Evolutionary conservation across 2,113 vertebrate genomes (phyloP).

Genomic region (Dolichallabes microphthalmus): DNA sequence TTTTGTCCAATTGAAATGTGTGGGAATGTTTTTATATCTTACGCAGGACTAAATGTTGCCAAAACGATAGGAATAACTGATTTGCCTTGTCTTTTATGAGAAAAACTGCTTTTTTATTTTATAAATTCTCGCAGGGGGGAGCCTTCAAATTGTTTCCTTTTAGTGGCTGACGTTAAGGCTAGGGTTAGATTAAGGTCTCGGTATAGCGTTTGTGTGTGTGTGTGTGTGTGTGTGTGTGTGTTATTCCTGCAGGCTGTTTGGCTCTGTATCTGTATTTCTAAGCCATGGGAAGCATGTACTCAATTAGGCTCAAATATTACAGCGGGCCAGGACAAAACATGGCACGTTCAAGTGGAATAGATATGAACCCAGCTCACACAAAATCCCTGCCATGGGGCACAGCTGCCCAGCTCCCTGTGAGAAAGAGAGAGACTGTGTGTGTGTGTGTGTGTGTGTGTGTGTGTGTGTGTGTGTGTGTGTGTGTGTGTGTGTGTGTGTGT

Average conservation of each 20-base stretch:
- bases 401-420: neutral
- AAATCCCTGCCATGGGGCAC: constrained; percentile 41
- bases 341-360: constrained; percentile 18
- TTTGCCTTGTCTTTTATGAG: neutral
- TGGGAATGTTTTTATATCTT: neutral
- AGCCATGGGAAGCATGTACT: constrained; percentile 26
- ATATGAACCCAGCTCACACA: constrained; percentile 40
- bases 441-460: neutral
- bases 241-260: constrained; percentile 8
- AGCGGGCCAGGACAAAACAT: constrained; percentile 34
- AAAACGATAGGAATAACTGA: neutral
- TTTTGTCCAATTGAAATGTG: neutral
- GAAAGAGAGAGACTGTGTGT: neutral
- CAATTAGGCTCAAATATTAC: constrained; percentile 38
- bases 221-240: neutral
- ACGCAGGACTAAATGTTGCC: neutral
- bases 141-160: neutral
- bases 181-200: neutral
- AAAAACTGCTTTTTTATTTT: neutral
- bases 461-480: neutral
- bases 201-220: neutral
- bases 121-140: too few relatives aligned
- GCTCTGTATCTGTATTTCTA: constrained; percentile 10
- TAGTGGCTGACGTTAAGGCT: neutral
- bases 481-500: neutral